A percentile compares a stretch with the other conserved stretches of the same genome.
phyloP scores from a whole-genome alignment of 2,888 invertebrate species.

The Torymus texanus region DNA sequence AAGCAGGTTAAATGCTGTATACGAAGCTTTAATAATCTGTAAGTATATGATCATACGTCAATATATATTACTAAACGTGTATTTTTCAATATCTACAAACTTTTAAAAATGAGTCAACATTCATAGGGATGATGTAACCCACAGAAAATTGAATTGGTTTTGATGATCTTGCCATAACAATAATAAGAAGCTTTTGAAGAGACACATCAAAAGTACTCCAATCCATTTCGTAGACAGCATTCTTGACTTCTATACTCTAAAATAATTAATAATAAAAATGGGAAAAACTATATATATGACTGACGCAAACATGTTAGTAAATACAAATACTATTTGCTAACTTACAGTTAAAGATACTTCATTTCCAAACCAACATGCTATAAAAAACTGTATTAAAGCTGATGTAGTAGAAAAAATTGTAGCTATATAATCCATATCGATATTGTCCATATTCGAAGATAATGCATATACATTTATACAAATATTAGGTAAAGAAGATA shows the following conservation, averaged over 20 bases:
- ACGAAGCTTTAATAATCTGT: not conserved
- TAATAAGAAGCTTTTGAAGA: conserved; percentile 23
- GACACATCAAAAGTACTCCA: conserved; percentile 20
- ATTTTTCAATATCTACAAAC: conserved; percentile 18
- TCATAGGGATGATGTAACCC: conserved; percentile 27
- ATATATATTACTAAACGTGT: too few relatives aligned
- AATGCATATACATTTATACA: conserved; percentile 50
- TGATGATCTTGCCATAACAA: conserved; percentile 39
- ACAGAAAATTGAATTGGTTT: conserved; percentile 27
- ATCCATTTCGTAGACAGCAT: conserved; percentile 48
- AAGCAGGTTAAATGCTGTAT: conserved; percentile 3
- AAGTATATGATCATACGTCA: not conserved
- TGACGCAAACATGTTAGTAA: too few relatives aligned
- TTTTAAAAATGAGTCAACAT: conserved; percentile 32
- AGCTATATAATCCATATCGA: conserved; percentile 33
- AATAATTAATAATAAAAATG: not conserved
- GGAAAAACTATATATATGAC: too few relatives aligned
- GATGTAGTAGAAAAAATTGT: conserved; percentile 39
- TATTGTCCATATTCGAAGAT: conserved; percentile 4
- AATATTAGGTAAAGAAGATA: conserved; percentile 44
- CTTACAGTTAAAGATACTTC: conserved; percentile 36
- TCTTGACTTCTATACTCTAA: conserved; percentile 41
- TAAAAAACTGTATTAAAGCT: conserved; percentile 45
- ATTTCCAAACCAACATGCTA: conserved; percentile 47
- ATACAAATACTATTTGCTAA: not conserved